Evolutionary conservation across 2,113 vertebrate genomes (phyloP).

Genomic region (Brachirus orientalis): DNA sequence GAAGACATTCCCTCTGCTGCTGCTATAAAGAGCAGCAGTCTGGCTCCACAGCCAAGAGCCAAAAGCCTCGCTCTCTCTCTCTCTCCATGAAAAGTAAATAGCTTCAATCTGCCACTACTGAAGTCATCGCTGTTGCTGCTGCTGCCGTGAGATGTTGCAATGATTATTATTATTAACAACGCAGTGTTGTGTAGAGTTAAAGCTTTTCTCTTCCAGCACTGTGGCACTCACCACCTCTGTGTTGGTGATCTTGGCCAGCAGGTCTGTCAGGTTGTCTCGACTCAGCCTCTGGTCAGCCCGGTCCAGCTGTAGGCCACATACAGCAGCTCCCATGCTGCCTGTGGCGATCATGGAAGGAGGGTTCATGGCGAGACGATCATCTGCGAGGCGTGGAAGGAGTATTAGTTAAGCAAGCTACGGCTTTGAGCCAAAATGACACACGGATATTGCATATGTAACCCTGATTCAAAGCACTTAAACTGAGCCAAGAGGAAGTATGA

Average conservation of each 20-base stretch:
- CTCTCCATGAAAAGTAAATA: conserved; percentile 74
- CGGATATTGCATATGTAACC: conserved; percentile 19
- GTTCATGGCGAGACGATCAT: conserved; percentile 95
- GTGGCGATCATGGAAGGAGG: conserved; percentile 97
- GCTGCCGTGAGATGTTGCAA: conserved; percentile 50
- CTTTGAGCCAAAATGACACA: conserved; percentile 14
- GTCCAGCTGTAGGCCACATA: conserved; percentile 93
- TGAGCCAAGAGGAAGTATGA: conserved; percentile 30
- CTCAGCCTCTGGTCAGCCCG: conserved; percentile 83
- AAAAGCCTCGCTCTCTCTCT: conserved; percentile 62
- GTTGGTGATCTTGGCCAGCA: conserved; percentile 96
- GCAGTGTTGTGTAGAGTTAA: conserved; percentile 24
- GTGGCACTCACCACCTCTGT: conserved; percentile 92
- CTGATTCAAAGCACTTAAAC: conserved; percentile 16
- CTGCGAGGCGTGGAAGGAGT: conserved; percentile 69
- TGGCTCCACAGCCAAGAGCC: conserved; percentile 66
- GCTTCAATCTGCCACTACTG: conserved; percentile 73
- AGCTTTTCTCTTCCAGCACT: not conserved
- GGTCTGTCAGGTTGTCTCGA: conserved; percentile 87
- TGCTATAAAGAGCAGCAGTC: conserved; percentile 79
- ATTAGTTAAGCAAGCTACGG: conserved; percentile 34
- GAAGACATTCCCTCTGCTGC: conserved; percentile 76
- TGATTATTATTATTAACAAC: conserved; percentile 7
- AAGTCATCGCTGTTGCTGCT: conserved; percentile 64
- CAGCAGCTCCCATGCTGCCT: conserved; percentile 93